Evolutionary conservation across 2,888 invertebrate genomes (phyloP).

Genomic region (Drosophila differens): DNA sequence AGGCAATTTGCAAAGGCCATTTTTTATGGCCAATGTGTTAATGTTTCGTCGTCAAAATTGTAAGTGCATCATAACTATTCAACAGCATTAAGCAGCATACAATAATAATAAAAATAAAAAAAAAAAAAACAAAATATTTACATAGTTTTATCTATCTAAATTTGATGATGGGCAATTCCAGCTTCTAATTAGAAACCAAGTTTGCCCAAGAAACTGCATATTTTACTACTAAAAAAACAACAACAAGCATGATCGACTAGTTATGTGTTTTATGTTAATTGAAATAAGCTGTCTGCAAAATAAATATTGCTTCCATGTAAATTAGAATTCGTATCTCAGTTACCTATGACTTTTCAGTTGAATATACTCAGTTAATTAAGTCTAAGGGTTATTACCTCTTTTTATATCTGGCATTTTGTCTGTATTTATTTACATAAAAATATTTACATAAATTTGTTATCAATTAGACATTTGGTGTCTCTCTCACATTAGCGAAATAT

Average conservation of each 20-base stretch:
- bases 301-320: neutral
- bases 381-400: neutral
- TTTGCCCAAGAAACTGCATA: neutral
- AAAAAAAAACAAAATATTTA: constrained; percentile 21
- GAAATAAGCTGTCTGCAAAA: neutral
- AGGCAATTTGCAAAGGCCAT: constrained; percentile 20
- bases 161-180: constrained; percentile 27
- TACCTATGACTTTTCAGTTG: neutral
- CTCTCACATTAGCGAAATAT: constrained; percentile 48
- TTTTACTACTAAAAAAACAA: neutral
- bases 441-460: neutral
- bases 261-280: neutral
- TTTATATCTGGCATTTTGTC: neutral
- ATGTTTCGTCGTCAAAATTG: constrained; percentile 16
- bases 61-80: constrained; percentile 27
- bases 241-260: neutral
- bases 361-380: neutral
- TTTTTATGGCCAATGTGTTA: constrained; percentile 14
- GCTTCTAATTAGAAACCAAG: constrained; percentile 10
- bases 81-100: constrained; percentile 8
- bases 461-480: constrained; percentile 15
- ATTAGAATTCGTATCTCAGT: neutral
- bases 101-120: constrained; percentile 7
- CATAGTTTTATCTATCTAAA: constrained; percentile 26
- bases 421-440: neutral